Conservation (phyloP, 2,888 invertebrate genomes). For the Halictus quadricinctus region DNA sequence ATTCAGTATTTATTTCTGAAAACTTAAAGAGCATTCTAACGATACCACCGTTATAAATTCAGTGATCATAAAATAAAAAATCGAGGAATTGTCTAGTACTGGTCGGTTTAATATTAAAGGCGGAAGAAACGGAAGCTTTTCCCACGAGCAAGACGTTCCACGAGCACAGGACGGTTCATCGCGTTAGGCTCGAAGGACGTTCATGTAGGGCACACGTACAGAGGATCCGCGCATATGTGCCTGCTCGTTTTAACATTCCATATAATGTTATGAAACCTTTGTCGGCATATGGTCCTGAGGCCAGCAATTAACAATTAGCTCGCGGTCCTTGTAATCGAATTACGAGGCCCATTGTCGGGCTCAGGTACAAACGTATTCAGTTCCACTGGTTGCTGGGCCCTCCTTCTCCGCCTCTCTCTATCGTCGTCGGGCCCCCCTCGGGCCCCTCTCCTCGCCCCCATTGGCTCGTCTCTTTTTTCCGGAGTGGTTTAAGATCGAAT, state of each 20-base stretch:
- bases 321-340: conserved; percentile 83
- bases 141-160: conserved; percentile 56
- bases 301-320: conserved; percentile 82
- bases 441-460: conserved; percentile 51
- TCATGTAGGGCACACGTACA: conserved; percentile 58
- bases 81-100: neutral
- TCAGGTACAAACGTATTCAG: conserved; percentile 82
- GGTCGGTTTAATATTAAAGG: neutral
- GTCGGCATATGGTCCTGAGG: conserved; percentile 76
- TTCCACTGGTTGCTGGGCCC: conserved; percentile 73
- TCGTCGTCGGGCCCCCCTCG: neutral
- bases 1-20: neutral
- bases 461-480: conserved; percentile 70
- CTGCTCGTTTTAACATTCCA: conserved; percentile 77
- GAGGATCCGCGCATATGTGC: conserved; percentile 61
- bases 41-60: neutral
- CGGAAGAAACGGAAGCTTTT: conserved; percentile 49
- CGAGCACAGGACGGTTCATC: conserved; percentile 32
- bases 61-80: neutral
- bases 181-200: conserved; percentile 46
- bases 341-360: conserved; percentile 81
- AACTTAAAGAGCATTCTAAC: neutral
- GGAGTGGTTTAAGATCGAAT: conserved; percentile 76
- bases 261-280: conserved; percentile 76
- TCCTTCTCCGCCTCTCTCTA: conserved; percentile 42